These are phyloP conservation scores for Falco punctatus DNA, from an alignment of 2,113 vertebrate genomes.

Conservation along the genomic window DNA sequence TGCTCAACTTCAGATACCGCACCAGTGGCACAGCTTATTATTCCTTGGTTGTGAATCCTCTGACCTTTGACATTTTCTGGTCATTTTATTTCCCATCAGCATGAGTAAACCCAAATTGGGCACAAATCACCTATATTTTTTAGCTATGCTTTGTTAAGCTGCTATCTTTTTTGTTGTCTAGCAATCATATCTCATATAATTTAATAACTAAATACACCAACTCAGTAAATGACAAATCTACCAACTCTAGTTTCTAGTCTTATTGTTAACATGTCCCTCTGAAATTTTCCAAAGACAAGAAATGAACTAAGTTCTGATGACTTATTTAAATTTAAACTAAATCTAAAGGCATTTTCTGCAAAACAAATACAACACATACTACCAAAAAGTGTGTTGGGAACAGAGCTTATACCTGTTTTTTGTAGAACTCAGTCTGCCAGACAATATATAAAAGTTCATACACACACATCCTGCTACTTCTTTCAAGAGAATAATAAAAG, in stretches of 20 bases:
- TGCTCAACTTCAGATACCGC: not conserved
- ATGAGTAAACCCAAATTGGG: not conserved
- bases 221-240: not conserved
- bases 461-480: not conserved
- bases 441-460: not conserved
- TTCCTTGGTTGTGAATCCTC: not conserved
- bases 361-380: not conserved
- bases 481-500: not conserved
- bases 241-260: not conserved
- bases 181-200: not conserved
- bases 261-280: not conserved
- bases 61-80: not conserved
- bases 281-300: not conserved
- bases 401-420: not conserved
- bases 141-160: not conserved
- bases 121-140: not conserved
- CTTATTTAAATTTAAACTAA: conserved; percentile 16
- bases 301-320: not conserved
- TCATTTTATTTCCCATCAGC: not conserved
- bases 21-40: not conserved
- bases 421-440: not conserved
- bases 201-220: not conserved
- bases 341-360: not conserved
- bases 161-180: not conserved
- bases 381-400: not conserved